Percentiles rank a stretch among this genome's conserved stretches.
phyloP scores from a whole-genome alignment of 2,888 invertebrate genomes.

The Phoenoteleia sp. region DNA sequence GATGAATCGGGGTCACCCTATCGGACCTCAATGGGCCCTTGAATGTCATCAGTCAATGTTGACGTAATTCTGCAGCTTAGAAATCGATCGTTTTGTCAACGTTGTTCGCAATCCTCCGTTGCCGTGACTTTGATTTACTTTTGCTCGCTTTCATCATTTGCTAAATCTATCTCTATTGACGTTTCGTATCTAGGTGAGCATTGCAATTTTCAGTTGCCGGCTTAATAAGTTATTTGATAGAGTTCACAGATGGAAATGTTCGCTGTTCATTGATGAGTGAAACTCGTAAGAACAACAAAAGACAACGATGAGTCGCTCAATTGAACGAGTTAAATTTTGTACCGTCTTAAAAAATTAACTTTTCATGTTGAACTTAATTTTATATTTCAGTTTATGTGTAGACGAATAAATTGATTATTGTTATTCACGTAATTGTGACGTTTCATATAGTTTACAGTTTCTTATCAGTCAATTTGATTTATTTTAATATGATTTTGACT shows the following conservation, averaged over 20 bases:
- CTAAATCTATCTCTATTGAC: constrained; percentile 16
- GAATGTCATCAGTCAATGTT: constrained; percentile 73
- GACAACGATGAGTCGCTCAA: no score
- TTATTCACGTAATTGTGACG: no score
- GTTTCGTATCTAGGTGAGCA: background rate
- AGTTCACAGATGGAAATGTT: constrained; percentile 30
- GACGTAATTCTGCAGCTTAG: constrained; percentile 23
- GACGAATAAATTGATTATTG: no score
- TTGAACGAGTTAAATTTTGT: no score
- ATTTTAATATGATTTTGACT: no score
- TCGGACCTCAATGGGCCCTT: constrained; percentile 71
- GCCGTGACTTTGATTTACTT: constrained; percentile 72
- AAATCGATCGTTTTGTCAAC: constrained; percentile 55
- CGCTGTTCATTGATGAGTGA: background rate
- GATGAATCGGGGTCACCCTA: constrained; percentile 74
- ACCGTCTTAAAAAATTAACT: no score
- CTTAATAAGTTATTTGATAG: constrained; percentile 27
- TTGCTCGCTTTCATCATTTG: constrained; percentile 23
- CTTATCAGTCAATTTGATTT: no score
- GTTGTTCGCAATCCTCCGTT: constrained; percentile 32
- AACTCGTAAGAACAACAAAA: background rate
- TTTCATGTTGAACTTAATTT: no score
- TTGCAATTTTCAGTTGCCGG: constrained; percentile 7
- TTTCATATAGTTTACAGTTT: no score
- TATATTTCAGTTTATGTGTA: no score